Evolutionary conservation across 2,888 invertebrate species (phyloP), one percentile per base, ranked within the genome.

Genomic region (Syrista parreyssii): DNA sequence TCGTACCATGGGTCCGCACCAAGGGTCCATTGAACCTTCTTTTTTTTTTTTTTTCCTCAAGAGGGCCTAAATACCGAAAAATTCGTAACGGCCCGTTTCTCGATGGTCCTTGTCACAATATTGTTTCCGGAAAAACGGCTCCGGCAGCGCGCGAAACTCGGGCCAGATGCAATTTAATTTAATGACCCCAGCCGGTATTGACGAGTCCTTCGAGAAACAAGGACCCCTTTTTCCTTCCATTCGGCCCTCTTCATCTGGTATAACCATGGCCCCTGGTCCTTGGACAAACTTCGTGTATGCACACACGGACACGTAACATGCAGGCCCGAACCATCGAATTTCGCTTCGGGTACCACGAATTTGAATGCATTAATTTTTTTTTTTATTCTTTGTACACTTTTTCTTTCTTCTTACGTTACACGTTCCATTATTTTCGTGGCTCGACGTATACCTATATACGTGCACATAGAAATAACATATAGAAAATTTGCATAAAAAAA

Each of bases 81-180:
- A 74, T 31, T 81, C 74, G 77, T 75, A 80, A 80, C 78, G 81
- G 75, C 76, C 34, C 73, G 76, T 78, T 79, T 80, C 79, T 88
- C 86, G 86, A 89, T 88, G 86, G 87, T 84, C 83, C 89, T 89
- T 87, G 89, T 88, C 86, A 86, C 85, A 89, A 89, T 88, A 89
- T 89, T 89, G 89, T 89, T 89, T 89, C 87, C 87, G 88, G 86
- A 87, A 89, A 89, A 89, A 86, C 86, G 86, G 86, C 86, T 85
- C 78, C 81, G 81, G 55, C 23, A 23, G 23, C 55, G 55, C 55
- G 55, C 55, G 55, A 55, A 55, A 55, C 55, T 23, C 55, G 55
- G 23, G 55, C 55, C 85, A 84, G 84, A 84, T 84, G 85, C 81
- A 82, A 84, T 80, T 85, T 83, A 80, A 80, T 84, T 84, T 85